These are phyloP conservation scores for Pogonocichla stellata DNA, from an alignment of 2,113 vertebrate genomes.

Conservation along the genomic window DNA sequence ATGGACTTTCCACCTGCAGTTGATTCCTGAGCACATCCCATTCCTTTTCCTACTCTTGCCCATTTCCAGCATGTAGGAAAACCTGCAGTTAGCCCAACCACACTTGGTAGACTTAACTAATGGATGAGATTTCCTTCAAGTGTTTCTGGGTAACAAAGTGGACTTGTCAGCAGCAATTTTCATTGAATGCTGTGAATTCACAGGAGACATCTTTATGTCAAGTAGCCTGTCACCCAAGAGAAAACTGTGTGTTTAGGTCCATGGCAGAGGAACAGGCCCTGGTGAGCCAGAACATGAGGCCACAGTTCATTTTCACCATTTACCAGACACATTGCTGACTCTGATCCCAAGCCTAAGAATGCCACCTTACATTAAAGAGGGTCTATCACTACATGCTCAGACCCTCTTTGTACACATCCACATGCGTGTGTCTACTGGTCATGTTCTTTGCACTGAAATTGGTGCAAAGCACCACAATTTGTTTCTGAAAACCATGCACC, in stretches of 20 bases:
- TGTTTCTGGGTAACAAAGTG: not conserved
- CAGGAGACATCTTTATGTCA: not conserved
- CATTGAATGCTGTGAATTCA: not conserved
- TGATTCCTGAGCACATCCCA: not conserved
- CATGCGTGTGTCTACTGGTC: not conserved
- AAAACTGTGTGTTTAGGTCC: not conserved
- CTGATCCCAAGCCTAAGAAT: not conserved
- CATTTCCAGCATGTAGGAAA: not conserved
- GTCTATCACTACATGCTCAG: not conserved
- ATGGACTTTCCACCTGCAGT: not conserved
- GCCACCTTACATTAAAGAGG: not conserved
- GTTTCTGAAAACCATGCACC: not conserved
- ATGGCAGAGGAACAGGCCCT: not conserved
- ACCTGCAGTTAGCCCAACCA: not conserved
- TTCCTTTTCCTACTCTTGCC: not conserved
- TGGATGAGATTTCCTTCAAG: not conserved
- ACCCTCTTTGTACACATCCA: not conserved
- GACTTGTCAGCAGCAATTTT: not conserved
- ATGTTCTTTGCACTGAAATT: not conserved
- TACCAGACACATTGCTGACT: not conserved
- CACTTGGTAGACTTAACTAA: not conserved
- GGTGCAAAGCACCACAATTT: not conserved
- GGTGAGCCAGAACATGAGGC: not conserved
- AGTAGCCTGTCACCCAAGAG: not conserved
- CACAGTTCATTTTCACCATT: not conserved